Evolutionary conservation across 1,140 invertebrate species (phyloP), one percentile per base, ranked within the genome.

Genomic region (Aradophagus sp.): DNA sequence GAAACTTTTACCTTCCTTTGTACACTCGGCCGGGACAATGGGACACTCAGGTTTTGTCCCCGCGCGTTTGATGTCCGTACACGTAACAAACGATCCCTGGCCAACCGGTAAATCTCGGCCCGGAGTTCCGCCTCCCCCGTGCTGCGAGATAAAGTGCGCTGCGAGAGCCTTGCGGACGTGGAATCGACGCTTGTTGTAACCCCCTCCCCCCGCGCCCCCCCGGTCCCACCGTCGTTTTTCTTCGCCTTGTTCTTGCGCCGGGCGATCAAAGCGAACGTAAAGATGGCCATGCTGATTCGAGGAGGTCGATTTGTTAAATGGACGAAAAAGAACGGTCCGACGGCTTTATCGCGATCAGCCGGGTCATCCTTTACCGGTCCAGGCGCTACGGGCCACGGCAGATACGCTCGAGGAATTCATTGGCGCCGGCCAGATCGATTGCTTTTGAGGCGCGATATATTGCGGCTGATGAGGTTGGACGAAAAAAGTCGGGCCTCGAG

Each of bases 351-450:
- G 75, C 75, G 76, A 80, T 81, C 77, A 72, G 71, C 41, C 71
- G 52, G 36, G 65, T 66, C 73, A 80, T 80, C 75, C 71, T 74
- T 80, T 69, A 80, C 72, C 41, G 42, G 11, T 55, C 26, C 35
- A 41, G 31, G 34, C 34, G 23, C 27, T 31, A 55, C 47, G 55
- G 47, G 42, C 47, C 59, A 52, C 45, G 62, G 41, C 34, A 27
- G 26, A 23, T 55, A 14, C 69, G 72, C 68, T 59, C 36, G 68
- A 58, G 65, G 74, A 70, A 81, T 81, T 80, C 80, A 80, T 81
- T 80, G 77, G 78, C 74, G 63, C 73, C 61, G 68, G 74, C 77
- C 71, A 75, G 77, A 81, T 80, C 79, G 80, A 80, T 82, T 72
- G 76, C 77, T 75, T 67, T 69, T 67, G 61, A 70, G 26, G 50